Evolutionary conservation across 1,140 invertebrate species (phyloP).

Genomic region (Belonocnema kinseyi): DNA sequence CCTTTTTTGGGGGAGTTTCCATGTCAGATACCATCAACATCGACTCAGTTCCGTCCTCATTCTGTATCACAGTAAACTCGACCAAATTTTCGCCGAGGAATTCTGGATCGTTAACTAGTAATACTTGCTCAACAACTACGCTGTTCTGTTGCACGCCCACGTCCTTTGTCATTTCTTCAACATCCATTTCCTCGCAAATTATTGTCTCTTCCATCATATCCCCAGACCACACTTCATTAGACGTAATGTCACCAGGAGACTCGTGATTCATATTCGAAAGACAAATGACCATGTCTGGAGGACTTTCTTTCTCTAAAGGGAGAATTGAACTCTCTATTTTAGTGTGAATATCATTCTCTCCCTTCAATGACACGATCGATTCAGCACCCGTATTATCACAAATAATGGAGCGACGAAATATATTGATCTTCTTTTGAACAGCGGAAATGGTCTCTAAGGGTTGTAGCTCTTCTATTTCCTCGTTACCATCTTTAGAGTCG

Average conservation of each 20-base stretch:
- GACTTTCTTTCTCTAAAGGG: conserved; percentile 36
- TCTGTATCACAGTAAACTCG: conserved; percentile 65
- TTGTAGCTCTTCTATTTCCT: conserved; percentile 35
- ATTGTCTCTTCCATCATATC: conserved; percentile 71
- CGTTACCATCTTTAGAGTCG: conserved; percentile 47
- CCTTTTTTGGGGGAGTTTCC: conserved; percentile 37
- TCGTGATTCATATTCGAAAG: conserved; percentile 40
- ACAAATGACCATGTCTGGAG: not conserved
- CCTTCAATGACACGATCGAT: conserved; percentile 21
- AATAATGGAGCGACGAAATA: conserved; percentile 46
- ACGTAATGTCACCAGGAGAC: conserved; percentile 30
- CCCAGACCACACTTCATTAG: conserved; percentile 58
- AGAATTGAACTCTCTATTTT: conserved; percentile 46
- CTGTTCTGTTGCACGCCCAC: conserved; percentile 41
- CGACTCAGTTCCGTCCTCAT: conserved; percentile 59
- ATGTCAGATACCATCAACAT: conserved; percentile 53
- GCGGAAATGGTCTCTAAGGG: conserved; percentile 43
- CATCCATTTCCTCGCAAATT: conserved; percentile 72
- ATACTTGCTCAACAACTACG: conserved; percentile 61
- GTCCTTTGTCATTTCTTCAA: conserved; percentile 54
- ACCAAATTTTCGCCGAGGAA: conserved; percentile 60
- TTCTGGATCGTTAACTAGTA: conserved; percentile 55
- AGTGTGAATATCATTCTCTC: conserved; percentile 57
- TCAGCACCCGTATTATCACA: conserved; percentile 33
- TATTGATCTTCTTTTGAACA: conserved; percentile 48